These are phyloP conservation scores for Atherinosoma microstoma DNA, from an alignment of 2,797 vertebrate genomes.

Conservation along the genomic window DNA sequence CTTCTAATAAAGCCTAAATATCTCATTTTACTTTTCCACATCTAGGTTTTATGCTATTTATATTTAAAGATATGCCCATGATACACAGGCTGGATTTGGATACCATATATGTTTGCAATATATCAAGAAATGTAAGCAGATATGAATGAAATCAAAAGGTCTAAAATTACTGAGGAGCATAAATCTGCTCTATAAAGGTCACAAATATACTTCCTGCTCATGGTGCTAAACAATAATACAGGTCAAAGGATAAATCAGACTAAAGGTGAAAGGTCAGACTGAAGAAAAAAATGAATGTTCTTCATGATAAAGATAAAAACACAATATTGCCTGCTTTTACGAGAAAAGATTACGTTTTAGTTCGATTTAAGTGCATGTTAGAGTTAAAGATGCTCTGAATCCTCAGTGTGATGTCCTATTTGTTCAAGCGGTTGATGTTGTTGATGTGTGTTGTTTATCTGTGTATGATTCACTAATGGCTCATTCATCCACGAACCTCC, in stretches of 20 bases:
- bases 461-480: conserved; percentile 54
- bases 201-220: background rate
- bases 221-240: background rate
- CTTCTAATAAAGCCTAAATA: no score
- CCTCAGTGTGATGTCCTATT: conserved; percentile 62
- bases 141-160: background rate
- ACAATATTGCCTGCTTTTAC: background rate
- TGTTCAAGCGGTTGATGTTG: conserved; percentile 18
- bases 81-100: background rate
- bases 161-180: background rate
- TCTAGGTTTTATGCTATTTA: background rate
- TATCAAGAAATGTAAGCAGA: background rate
- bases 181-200: background rate
- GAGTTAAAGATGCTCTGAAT: conserved; percentile 25
- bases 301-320: background rate
- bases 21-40: no score
- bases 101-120: background rate
- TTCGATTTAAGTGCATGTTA: background rate
- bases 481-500: conserved; percentile 54
- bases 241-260: no score
- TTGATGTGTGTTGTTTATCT: conserved; percentile 60
- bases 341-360: background rate
- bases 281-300: background rate
- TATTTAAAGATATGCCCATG: background rate
- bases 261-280: conserved; percentile 1